phyloP scores from a whole-genome alignment of 2,888 invertebrate species.

The Chorisops tibialis region DNA sequence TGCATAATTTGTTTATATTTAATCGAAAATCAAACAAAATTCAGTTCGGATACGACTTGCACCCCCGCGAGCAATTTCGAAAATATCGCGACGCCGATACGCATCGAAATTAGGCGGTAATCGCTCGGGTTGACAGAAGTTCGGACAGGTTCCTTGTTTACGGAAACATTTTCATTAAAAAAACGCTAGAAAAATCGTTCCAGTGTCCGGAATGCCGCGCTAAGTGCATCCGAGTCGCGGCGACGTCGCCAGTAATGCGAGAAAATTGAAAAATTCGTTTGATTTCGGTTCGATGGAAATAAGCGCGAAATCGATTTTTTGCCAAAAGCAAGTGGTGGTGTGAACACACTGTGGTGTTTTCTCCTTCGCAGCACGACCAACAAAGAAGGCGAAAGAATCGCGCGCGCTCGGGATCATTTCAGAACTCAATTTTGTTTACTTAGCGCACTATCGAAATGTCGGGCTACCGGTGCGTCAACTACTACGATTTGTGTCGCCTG shows the following conservation, averaged over 20 bases:
- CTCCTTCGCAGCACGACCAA: too few species aligned
- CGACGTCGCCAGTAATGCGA: not conserved
- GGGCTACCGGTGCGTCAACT: conserved; percentile 67
- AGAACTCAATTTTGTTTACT: too few species aligned
- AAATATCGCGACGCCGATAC: not conserved
- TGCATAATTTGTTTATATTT: conserved; percentile 39
- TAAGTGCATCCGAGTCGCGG: not conserved
- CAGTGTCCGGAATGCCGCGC: not conserved
- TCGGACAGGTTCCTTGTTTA: conserved; percentile 15
- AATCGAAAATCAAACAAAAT: conserved; percentile 29
- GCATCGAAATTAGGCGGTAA: conserved; percentile 8
- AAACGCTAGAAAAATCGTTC: not conserved
- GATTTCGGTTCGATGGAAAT: conserved; percentile 6
- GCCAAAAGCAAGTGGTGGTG: conserved; percentile 6
- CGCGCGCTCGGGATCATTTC: too few species aligned
- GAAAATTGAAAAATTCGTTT: not conserved
- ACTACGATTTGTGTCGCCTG: conserved; percentile 67
- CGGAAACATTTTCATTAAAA: conserved; percentile 18
- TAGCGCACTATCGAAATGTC: conserved; percentile 58
- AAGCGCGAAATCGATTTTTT: conserved; percentile 25
- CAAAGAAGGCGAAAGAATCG: too few species aligned
- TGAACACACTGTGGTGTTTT: too few species aligned
- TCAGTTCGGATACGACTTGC: not conserved
- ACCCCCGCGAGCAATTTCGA: not conserved
- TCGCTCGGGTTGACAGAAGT: conserved; percentile 3